Evolutionary conservation across 2,113 vertebrate genomes (phyloP), one percentile per base, ranked within the genome.

Genomic region (Theristicus caerulescens): DNA sequence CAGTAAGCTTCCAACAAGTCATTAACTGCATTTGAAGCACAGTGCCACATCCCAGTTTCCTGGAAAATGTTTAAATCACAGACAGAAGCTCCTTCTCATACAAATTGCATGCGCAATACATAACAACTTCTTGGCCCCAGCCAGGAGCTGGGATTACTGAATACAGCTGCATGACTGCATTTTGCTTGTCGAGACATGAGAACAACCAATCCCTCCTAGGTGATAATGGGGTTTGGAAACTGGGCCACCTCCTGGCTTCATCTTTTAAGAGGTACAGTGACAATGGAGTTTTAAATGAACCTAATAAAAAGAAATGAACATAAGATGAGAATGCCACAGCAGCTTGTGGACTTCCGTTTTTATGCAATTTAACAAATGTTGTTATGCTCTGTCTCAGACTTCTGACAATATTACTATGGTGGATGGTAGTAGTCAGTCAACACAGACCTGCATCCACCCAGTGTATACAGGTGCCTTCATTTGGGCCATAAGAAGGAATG

Each of bases 41-140:
- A 67, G 82, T 52, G 58, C 17, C 27, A 22, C 22, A 54, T 58
- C 44, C 61, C 59, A 59, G 38, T 77, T 90, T 94, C 79, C 64
- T 88, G 79, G 73, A 87, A 90, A 93, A 87, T 21, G 52, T 84
- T 90, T 92, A 87, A 90, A 84, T 94, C 42, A 57, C 25, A 81
- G 51, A 21, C 47, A 88, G 90, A 90, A 93, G 46, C 54, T 81
- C 52, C 38, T 89, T 90, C 82, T 77, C 38, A 25, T 42, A 62
- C 34, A 81, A 71, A 82, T 62, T 73, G 54, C n/a, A 44, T 77
- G 64, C 77, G 73, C 70, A 81, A 38, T 67, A 47, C 26, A 25
- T 46, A 83, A 80, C 36, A 74, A 49, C 55, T 66, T 80, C 61
- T 72, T 80, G 21, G 55, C 74, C 51, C 82, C 67, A 85, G 69